phyloP scores from a whole-genome alignment of 2,888 invertebrate genomes.

The Cactoblastis cactorum region DNA sequence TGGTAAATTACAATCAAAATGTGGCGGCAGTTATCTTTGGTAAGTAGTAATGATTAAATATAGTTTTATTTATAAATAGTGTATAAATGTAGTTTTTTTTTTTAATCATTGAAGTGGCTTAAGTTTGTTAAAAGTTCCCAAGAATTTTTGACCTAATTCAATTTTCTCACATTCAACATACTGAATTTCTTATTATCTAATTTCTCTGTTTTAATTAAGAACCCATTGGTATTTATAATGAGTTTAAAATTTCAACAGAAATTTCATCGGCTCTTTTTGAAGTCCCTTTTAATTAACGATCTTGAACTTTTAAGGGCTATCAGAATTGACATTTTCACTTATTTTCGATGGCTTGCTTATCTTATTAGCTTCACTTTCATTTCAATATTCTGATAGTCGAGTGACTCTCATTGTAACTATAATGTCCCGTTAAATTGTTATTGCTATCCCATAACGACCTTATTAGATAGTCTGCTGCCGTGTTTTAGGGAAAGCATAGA shows the following conservation, averaged over 20 bases:
- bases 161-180: neutral
- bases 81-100: no score
- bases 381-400: constrained; percentile 43
- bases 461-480: constrained; percentile 21
- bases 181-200: constrained; percentile 4
- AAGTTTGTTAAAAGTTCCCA: no score
- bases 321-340: constrained; percentile 36
- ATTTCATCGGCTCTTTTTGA: neutral
- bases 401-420: constrained; percentile 34
- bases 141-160: neutral
- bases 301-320: constrained; percentile 33
- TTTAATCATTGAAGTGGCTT: no score
- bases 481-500: constrained; percentile 26
- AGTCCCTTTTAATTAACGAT: constrained; percentile 11
- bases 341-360: constrained; percentile 36
- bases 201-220: constrained; percentile 1
- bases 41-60: no score
- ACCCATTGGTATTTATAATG: constrained; percentile 1
- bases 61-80: no score
- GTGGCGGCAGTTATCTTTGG: constrained; percentile 39
- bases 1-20: constrained; percentile 32
- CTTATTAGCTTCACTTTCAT: constrained; percentile 74
- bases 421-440: constrained; percentile 37
- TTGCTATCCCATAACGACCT: constrained; percentile 23
- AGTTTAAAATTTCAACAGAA: constrained; percentile 3